These are phyloP conservation scores for Temnothorax longispinosus DNA, from an alignment of 1,140 invertebrate species.

Conservation along the genomic window DNA sequence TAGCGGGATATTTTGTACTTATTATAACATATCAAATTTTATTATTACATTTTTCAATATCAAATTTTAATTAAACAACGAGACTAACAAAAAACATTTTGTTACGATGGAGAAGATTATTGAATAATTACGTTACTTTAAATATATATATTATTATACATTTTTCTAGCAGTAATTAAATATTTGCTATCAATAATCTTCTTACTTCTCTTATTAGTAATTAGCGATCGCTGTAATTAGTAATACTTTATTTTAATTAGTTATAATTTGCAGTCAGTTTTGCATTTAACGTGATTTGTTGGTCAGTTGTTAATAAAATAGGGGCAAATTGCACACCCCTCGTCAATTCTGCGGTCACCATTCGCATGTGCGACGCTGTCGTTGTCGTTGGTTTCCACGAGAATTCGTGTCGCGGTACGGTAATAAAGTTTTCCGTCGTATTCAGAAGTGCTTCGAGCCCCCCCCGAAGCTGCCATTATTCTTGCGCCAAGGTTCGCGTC, in stretches of 20 bases:
- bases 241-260: neutral
- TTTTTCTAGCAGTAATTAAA: neutral
- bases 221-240: neutral
- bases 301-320: constrained; percentile 11
- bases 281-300: neutral
- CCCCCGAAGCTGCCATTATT: constrained; percentile 52
- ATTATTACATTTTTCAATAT: neutral
- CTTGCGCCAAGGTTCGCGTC: constrained; percentile 48
- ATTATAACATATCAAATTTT: neutral
- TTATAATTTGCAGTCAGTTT: neutral
- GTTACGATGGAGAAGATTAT: neutral
- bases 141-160: neutral
- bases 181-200: neutral
- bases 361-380: neutral
- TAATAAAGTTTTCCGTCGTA: constrained; percentile 58
- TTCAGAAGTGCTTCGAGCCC: constrained; percentile 46
- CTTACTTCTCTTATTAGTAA: neutral
- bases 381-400: constrained; percentile 47
- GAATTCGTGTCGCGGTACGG: constrained; percentile 52
- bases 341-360: constrained; percentile 4
- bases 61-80: constrained; percentile 6
- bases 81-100: neutral
- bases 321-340: neutral
- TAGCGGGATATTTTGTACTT: neutral
- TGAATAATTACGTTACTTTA: constrained; percentile 1